Base-by-base conservation (phyloP, 1,140 invertebrate genomes). In the Ostrea edulis region DNA sequence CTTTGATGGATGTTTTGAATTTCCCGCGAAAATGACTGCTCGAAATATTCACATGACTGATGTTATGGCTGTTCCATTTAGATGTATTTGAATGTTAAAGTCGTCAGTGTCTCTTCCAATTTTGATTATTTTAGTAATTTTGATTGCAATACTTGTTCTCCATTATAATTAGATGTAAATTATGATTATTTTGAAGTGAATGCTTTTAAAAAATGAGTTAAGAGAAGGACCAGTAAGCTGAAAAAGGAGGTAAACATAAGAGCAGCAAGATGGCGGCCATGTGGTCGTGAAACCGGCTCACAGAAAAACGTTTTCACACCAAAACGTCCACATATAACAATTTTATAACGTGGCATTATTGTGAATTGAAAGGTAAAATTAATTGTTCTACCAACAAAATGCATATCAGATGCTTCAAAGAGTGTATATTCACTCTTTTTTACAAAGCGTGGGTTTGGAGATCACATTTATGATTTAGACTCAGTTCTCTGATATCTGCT, bases 191-290 rank as follows among this genome's bases (percentile, higher is more conserved):
- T 62, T 62, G 17, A 62, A 17, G 55, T 17, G 0, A 20, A 62
- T n/a, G 7, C 17, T 20, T n/a, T 20, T 62, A 17, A 62, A 62
- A 20, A 62, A 20, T 55, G 22, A 11, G 65, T 17, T 65, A 65
- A 51, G 22, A 25, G 82, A 29, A 58, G 58, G 54, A 55, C 54
- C 52, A 29, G 65, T 87, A 35, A 87, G 8, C 20, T 83, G 52
- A 44, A 44, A 25, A 51, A 62, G 87, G 87, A 77, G 87, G 62
- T 35, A 29, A 85, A 88, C 83, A 20, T 29, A 88, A 84, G 29
- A 81, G 87, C 87, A 35, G 22, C 65, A 88, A 88, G 82, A 88
- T 88, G 87, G 87, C 87, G 87, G 84, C 87, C 87, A 88, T 88
- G 87, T 88, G 87, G 84, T 84, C 84, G 14, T 85, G 87, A 88